A percentile compares a stretch with the other conserved stretches of the same genome.
Conservation (phyloP, 2,888 invertebrate species). For the Slavum lentiscoides region DNA sequence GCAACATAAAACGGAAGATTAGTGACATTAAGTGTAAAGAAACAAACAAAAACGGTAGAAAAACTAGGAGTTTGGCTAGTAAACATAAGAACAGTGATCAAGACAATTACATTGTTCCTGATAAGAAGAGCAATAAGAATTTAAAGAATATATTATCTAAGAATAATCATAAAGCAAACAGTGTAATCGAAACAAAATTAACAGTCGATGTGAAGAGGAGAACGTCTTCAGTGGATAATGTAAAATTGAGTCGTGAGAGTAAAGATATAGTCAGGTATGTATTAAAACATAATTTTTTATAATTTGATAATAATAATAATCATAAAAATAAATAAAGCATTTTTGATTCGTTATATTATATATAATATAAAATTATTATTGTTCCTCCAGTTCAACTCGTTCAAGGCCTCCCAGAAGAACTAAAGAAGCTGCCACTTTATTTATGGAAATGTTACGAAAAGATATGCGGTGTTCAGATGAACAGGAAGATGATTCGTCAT, state of each 20-base stretch:
- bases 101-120: slow-evolving; percentile 33
- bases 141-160: slow-evolving; percentile 20
- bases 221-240: slow-evolving; percentile 37
- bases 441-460: slow-evolving; percentile 74
- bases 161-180: slow-evolving; percentile 27
- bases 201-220: slow-evolving; percentile 24
- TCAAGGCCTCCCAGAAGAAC: slow-evolving; percentile 70
- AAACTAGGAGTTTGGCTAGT: slow-evolving; percentile 42
- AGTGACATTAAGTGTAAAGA: slow-evolving; percentile 32
- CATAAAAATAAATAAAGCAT: background rate
- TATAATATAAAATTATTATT: slow-evolving; percentile 26
- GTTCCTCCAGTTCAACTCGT: slow-evolving; percentile 55
- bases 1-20: slow-evolving; percentile 21
- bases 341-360: background rate
- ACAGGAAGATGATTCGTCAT: slow-evolving; percentile 65
- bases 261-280: slow-evolving; percentile 24
- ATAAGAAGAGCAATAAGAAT: slow-evolving; percentile 23
- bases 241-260: slow-evolving; percentile 1
- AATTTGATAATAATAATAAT: background rate
- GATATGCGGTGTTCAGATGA: slow-evolving; percentile 69
- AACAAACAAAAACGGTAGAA: slow-evolving; percentile 24
- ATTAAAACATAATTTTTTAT: background rate
- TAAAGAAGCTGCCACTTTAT: slow-evolving; percentile 75
- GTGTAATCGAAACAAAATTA: slow-evolving; percentile 35
- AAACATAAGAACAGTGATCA: slow-evolving; percentile 35